Conservation (phyloP, 1,140 invertebrate genomes). For the Aporrectodea caliginosa region DNA sequence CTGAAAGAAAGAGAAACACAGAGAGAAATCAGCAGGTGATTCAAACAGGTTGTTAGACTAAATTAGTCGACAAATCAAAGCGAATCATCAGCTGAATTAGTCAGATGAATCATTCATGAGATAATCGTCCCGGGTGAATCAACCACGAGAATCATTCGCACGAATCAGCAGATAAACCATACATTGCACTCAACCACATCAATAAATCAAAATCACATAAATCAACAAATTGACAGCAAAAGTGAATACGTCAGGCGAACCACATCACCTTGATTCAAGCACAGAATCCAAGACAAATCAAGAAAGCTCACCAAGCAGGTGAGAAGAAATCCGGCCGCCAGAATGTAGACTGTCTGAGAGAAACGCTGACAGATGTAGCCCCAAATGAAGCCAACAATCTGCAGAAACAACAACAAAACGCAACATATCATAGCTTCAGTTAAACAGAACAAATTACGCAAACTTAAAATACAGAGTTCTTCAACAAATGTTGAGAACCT, state of each 20-base stretch:
- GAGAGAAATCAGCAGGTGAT: constrained; percentile 4
- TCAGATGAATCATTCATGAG: too few relatives aligned
- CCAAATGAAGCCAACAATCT: constrained; percentile 80
- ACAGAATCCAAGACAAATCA: too few relatives aligned
- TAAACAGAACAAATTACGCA: too few relatives aligned
- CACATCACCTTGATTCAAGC: too few relatives aligned
- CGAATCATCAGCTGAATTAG: not conserved
- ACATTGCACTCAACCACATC: not conserved
- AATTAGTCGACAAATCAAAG: not conserved
- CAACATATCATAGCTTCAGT: too few relatives aligned
- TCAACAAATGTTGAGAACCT: too few relatives aligned
- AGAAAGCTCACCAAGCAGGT: constrained; percentile 70
- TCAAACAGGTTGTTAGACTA: not conserved
- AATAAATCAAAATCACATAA: not conserved
- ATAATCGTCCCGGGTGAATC: too few relatives aligned
- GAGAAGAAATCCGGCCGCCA: constrained; percentile 82
- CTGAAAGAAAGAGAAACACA: constrained; percentile 58
- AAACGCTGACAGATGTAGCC: constrained; percentile 94
- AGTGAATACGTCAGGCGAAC: constrained; percentile 15
- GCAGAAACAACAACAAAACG: constrained; percentile 38
- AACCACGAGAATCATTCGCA: too few relatives aligned
- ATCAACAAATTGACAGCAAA: not conserved
- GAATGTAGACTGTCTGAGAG: constrained; percentile 86
- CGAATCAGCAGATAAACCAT: not conserved
- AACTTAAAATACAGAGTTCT: too few relatives aligned